Percentiles rank a stretch among this genome's conserved stretches.
Conservation (phyloP, 2,797 vertebrate genomes). For the Sarcoramphus papa region DNA sequence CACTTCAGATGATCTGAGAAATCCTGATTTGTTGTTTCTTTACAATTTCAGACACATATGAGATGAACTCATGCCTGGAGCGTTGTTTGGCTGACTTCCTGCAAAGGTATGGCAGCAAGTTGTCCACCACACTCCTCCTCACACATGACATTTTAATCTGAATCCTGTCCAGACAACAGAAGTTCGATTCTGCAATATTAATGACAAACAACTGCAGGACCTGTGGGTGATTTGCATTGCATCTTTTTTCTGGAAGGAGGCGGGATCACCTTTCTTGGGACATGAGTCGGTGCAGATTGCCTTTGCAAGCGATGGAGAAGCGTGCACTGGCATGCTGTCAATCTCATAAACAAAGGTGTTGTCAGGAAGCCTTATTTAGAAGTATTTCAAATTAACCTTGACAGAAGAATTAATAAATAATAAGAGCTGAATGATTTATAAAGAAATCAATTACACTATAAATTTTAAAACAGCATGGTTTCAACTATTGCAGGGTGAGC, state of each 20-base stretch:
- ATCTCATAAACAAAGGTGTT: constrained; percentile 70
- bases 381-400: constrained; percentile 77
- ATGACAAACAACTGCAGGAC: constrained; percentile 18
- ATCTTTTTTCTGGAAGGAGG: neutral
- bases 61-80: neutral
- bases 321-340: constrained; percentile 30
- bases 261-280: neutral
- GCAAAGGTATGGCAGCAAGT: neutral
- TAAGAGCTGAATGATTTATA: constrained; percentile 74
- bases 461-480: constrained; percentile 63
- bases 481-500: constrained; percentile 32
- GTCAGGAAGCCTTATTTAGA: constrained; percentile 72
- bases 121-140: neutral
- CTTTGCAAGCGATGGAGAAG: neutral
- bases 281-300: neutral
- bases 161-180: neutral
- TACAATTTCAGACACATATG: neutral
- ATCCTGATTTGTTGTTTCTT: neutral
- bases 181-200: neutral
- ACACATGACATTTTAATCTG: neutral
- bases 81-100: neutral
- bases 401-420: constrained; percentile 78
- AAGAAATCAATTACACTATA: constrained; percentile 76
- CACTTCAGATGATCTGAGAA: neutral
- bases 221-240: neutral